Evolutionary conservation across 2,888 invertebrate species (phyloP).

Genomic region (Thysanoteuthis rhombus): DNA sequence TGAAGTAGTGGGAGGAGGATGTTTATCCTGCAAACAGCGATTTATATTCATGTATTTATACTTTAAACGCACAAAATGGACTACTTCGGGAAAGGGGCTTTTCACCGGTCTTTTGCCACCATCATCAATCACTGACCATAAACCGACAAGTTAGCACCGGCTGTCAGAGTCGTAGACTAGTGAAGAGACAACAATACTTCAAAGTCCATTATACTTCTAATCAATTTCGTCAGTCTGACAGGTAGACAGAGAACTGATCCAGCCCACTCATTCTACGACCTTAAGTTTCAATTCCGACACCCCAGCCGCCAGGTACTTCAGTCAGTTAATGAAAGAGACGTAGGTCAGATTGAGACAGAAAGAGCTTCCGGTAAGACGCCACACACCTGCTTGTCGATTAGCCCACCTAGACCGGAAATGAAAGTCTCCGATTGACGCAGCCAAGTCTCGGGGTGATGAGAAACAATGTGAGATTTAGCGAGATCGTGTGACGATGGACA

Average conservation of each 20-base stretch:
- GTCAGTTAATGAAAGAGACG: not conserved
- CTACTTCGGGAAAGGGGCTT: too few relatives aligned
- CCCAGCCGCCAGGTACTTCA: not conserved
- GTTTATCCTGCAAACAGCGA: too few relatives aligned
- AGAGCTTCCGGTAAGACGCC: not conserved
- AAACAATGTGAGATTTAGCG: not conserved
- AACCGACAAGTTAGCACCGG: not conserved
- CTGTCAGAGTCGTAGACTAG: not conserved
- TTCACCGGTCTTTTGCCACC: not conserved
- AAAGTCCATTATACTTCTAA: not conserved
- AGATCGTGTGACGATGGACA: not conserved
- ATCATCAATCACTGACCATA: not conserved
- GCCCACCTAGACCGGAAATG: not conserved
- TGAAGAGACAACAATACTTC: not conserved
- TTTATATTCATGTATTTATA: too few relatives aligned
- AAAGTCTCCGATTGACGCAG: not conserved
- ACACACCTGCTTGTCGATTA: not conserved
- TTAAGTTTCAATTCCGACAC: not conserved
- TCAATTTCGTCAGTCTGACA: not conserved
- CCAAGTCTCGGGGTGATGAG: not conserved
- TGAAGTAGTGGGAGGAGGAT: too few relatives aligned
- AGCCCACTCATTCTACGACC: not conserved
- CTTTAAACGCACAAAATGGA: too few relatives aligned
- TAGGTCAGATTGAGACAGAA: not conserved
- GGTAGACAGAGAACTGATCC: not conserved